Percentiles rank a stretch among this genome's conserved stretches.
phyloP scores from a whole-genome alignment of 2,888 invertebrate genomes.

The Malachius bipustulatus region DNA sequence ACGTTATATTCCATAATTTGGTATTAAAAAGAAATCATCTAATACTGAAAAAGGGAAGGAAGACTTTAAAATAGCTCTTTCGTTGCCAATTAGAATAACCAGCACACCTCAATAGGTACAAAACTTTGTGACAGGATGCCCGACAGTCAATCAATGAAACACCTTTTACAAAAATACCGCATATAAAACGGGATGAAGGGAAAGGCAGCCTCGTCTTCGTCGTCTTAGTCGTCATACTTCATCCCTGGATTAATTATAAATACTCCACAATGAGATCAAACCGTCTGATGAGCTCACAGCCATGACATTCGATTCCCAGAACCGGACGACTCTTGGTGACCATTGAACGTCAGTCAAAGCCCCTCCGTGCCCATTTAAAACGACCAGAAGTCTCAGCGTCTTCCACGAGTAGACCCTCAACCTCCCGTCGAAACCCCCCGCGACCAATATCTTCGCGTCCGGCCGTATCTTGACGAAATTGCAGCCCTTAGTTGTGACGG shows the following conservation, averaged over 20 bases:
- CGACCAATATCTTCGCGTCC: conserved; percentile 60
- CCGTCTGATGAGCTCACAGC: conserved; percentile 66
- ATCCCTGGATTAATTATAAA: conserved; percentile 49
- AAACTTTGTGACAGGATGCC: no score
- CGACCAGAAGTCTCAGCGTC: conserved; percentile 57
- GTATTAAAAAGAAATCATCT: no score
- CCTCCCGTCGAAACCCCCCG: conserved; percentile 67
- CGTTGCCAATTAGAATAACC: no score
- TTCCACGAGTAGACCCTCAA: conserved; percentile 69
- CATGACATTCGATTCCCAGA: conserved; percentile 66
- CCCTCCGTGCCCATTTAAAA: conserved; percentile 59
- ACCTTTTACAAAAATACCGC: no score
- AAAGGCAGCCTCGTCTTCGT: no score
- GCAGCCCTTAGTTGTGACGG: conserved; percentile 62
- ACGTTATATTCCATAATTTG: no score
- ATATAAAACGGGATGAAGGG: no score
- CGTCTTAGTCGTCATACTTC: neutral
- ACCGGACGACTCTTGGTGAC: conserved; percentile 49
- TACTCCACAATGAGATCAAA: conserved; percentile 66
- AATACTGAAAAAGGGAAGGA: no score
- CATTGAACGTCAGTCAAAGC: conserved; percentile 62
- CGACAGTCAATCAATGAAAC: no score
- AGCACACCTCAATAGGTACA: no score
- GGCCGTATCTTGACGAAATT: conserved; percentile 54
- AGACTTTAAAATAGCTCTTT: no score